Base-by-base conservation (phyloP, 2,888 invertebrate species). In the Plemyria rubiginata region DNA sequence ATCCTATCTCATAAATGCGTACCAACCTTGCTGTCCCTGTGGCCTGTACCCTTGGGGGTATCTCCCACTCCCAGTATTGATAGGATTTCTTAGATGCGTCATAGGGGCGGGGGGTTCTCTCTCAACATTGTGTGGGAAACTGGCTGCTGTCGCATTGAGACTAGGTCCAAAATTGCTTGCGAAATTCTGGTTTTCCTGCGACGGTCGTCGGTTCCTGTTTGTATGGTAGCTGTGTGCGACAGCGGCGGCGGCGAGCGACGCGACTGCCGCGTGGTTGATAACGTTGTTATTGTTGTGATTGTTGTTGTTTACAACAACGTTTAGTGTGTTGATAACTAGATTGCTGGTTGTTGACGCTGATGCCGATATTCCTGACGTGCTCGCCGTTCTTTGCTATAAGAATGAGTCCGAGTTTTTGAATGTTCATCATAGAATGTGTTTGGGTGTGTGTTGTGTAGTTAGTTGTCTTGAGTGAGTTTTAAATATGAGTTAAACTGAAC, bases 231-330 rank as follows among this genome's bases (percentile, higher is more conserved):
- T 88, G 60, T 92, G 92, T 0, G 93, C 93, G 2, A 93, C 93
- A 0, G 93, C 93, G 5, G 92, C 92, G 9, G 92, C 91, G 1
- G 93, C 93, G 50, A 93, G 79, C 0, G 93, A 90, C 1, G 93
- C 93, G 12, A 93, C 93, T 54, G 92, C 88, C 65, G 93, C 91
- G 80, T 93, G 90, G 82, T 93, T 93, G 70, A 93, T 86, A 29
- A 93, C 90, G 65, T 93, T 92, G 79, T 93, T 90, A 85, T 93
- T 90, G 83, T 92, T 88, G 77, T 93, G 89, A 75, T 93, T 90
- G 83, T 93, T 90, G 88, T 93, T 93, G 80, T 92, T 93, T 55
- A 90, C 94, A 69, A 92, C 93, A 78, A 92, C 93, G 76, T 90
- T 93, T 57, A 91, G 76, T 68, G 89, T 93, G 87, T 91, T 93